Percentiles rank a stretch among this genome's conserved stretches.
phyloP scores from a whole-genome alignment of 2,888 invertebrate species.

The Criorhina ranunculi region DNA sequence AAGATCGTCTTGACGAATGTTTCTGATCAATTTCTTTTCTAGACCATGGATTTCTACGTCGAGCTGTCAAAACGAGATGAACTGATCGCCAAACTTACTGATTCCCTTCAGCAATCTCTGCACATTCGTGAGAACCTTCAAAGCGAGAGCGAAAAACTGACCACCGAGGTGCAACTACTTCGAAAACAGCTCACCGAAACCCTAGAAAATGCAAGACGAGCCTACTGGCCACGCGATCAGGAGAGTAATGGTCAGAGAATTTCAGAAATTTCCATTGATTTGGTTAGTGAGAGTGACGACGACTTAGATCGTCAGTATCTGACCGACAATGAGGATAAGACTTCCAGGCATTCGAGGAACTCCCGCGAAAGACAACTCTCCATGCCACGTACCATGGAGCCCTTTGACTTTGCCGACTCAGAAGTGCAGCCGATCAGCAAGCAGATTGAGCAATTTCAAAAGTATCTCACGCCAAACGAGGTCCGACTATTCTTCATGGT shows the following conservation, averaged over 20 bases:
- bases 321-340: slow-evolving; percentile 82
- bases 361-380: slow-evolving; percentile 82
- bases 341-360: slow-evolving; percentile 80
- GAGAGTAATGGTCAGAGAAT: slow-evolving; percentile 83
- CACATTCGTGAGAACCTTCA: slow-evolving; percentile 87
- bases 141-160: slow-evolving; percentile 87
- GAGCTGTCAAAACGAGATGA: slow-evolving; percentile 89
- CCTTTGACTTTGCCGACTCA: slow-evolving; percentile 63
- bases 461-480: slow-evolving; percentile 82
- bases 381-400: slow-evolving; percentile 78
- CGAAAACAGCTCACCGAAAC: slow-evolving; percentile 85
- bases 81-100: slow-evolving; percentile 89
- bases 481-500: slow-evolving; percentile 84
- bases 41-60: slow-evolving; percentile 90
- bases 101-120: slow-evolving; percentile 89
- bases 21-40: slow-evolving; percentile 81
- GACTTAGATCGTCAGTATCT: slow-evolving; percentile 82
- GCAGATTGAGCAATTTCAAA: slow-evolving; percentile 83
- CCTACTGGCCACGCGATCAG: slow-evolving; percentile 80
- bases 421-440: slow-evolving; percentile 80
- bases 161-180: slow-evolving; percentile 86
- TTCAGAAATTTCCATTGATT: slow-evolving; percentile 84
- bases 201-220: slow-evolving; percentile 83
- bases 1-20: background rate
- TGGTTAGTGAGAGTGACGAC: slow-evolving; percentile 84